A percentile compares a stretch with the other conserved stretches of the same genome.
Conservation (phyloP, 2,888 invertebrate genomes). For the Rhodophaea formosa region DNA sequence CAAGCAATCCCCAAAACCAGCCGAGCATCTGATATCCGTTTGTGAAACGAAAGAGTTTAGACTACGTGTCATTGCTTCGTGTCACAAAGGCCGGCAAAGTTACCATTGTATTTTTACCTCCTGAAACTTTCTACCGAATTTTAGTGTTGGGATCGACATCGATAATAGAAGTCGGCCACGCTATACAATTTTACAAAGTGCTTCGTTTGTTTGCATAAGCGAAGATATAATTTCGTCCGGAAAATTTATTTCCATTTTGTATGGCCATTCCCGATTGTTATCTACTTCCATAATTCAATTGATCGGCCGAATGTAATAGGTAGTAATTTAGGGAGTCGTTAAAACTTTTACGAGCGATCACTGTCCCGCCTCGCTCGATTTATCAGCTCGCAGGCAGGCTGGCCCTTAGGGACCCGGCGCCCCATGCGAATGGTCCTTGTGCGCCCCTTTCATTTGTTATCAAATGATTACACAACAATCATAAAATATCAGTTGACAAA, state of each 20-base stretch:
- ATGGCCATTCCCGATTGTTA: conserved; percentile 5
- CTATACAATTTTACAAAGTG: not conserved
- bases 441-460: no score
- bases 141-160: not conserved
- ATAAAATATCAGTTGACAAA: no score
- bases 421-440: no score
- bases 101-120: not conserved
- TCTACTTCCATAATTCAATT: conserved; percentile 36
- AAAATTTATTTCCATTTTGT: not conserved
- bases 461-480: no score
- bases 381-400: conserved; percentile 37
- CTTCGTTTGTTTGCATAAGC: not conserved
- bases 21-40: not conserved
- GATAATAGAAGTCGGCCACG: not conserved
- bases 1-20: not conserved
- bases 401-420: no score
- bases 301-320: conserved; percentile 44
- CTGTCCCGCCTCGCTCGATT: conserved; percentile 45
- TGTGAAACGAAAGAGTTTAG: no score
- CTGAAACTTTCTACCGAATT: not conserved
- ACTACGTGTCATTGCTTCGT: conserved; percentile 8
- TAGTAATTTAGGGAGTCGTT: conserved; percentile 55
- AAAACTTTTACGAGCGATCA: conserved; percentile 57
- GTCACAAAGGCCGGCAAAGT: conserved; percentile 5
- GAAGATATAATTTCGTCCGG: not conserved